A percentile compares a stretch with the other conserved stretches of the same genome.
phyloP scores from a whole-genome alignment of 2,888 invertebrate genomes.

The Zygaena filipendulae region DNA sequence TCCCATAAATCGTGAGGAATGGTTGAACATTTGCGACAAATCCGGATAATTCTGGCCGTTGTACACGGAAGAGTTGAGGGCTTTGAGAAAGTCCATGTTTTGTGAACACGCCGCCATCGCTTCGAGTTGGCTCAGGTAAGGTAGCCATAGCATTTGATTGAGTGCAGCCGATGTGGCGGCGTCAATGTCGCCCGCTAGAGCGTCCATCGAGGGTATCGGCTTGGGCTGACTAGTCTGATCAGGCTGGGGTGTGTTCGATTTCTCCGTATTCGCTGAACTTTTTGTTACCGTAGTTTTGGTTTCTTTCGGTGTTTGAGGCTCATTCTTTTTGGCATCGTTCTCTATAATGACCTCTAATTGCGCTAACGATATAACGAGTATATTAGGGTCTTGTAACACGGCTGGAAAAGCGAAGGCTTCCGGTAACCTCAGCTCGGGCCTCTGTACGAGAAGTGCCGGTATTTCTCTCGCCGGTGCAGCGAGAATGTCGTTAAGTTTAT shows the following conservation, averaged over 20 bases:
- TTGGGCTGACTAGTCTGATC: constrained; percentile 27
- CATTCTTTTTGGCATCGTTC: constrained; percentile 43
- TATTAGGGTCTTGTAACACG: constrained; percentile 80
- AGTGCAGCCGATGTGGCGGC: constrained; percentile 76
- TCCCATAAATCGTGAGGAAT: constrained; percentile 46
- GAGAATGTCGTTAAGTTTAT: constrained; percentile 76
- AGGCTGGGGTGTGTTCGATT: constrained; percentile 23
- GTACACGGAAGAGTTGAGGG: constrained; percentile 59
- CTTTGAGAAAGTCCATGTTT: constrained; percentile 69
- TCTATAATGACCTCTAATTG: constrained; percentile 75
- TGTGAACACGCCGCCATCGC: constrained; percentile 67
- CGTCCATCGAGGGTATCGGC: constrained; percentile 44
- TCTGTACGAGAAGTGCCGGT: constrained; percentile 75
- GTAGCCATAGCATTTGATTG: constrained; percentile 80
- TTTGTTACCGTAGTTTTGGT: constrained; percentile 23
- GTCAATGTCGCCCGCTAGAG: constrained; percentile 73
- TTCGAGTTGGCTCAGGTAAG: constrained; percentile 73
- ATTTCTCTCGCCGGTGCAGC: constrained; percentile 81
- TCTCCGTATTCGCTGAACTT: constrained; percentile 26
- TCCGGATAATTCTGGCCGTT: constrained; percentile 59
- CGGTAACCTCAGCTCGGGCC: constrained; percentile 79
- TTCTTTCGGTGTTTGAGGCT: constrained; percentile 28
- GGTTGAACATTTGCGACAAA: constrained; percentile 59
- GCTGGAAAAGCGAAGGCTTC: constrained; percentile 79
- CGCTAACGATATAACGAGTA: constrained; percentile 79